phyloP scores from a whole-genome alignment of 2,888 invertebrate genomes.

The Criorhina ranunculi region DNA sequence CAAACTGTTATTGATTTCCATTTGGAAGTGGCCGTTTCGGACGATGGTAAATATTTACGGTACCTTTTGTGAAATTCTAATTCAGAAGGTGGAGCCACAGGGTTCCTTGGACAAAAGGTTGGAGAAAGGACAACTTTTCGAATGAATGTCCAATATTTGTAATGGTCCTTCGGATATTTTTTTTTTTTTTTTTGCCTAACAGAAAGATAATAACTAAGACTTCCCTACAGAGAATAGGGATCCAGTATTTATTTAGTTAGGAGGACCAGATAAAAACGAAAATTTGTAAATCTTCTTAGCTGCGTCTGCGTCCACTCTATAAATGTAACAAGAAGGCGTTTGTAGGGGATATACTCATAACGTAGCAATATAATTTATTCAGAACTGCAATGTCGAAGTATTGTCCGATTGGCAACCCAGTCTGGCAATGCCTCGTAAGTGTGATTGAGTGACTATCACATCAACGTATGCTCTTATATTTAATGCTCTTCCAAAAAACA shows the following conservation, averaged over 20 bases:
- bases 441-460: too few relatives aligned
- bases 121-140: slow-evolving; percentile 52
- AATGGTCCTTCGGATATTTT: slow-evolving; percentile 43
- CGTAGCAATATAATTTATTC: too few relatives aligned
- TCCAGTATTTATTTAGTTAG: slow-evolving; percentile 24
- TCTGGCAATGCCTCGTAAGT: too few relatives aligned
- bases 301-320: too few relatives aligned
- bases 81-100: slow-evolving; percentile 43
- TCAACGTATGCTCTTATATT: too few relatives aligned
- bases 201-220: slow-evolving; percentile 29
- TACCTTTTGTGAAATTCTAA: slow-evolving; percentile 74
- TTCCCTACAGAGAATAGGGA: slow-evolving; percentile 5
- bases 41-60: slow-evolving; percentile 71
- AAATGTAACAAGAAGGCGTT: too few relatives aligned
- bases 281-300: too few relatives aligned
- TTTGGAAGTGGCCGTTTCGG: slow-evolving; percentile 65
- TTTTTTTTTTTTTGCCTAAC: slow-evolving; percentile 21
- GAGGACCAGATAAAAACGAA: neutral
- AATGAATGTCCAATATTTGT: slow-evolving; percentile 71
- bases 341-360: too few relatives aligned
- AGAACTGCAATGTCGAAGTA: too few relatives aligned
- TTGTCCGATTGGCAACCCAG: too few relatives aligned
- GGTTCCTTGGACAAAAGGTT: slow-evolving; percentile 12
- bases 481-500: too few relatives aligned
- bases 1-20: slow-evolving; percentile 75